A percentile compares a stretch with the other conserved stretches of the same genome.
Evolutionary conservation across 2,113 vertebrate species (phyloP).

Genomic region (Triplophysa tibetana): DNA sequence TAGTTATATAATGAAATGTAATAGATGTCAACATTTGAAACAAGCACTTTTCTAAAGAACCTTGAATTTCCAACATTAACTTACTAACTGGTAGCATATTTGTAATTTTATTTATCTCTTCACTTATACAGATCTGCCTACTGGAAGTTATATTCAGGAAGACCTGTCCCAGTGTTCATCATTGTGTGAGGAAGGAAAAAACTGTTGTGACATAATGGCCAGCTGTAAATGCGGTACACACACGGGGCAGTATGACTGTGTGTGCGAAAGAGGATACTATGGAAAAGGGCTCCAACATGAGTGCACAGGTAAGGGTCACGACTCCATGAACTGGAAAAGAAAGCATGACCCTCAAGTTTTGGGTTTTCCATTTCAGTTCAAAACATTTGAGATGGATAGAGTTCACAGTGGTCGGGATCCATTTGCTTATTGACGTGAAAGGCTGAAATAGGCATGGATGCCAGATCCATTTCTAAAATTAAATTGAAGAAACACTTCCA

Average conservation of each 20-base stretch:
- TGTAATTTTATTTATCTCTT: constrained; percentile 11
- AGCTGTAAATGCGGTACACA: constrained; percentile 96
- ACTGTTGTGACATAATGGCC: constrained; percentile 95
- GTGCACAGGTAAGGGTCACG: constrained; percentile 80
- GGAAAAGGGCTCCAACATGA: constrained; percentile 92
- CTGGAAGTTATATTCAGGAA: constrained; percentile 94
- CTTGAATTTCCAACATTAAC: too few species aligned
- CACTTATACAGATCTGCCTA: constrained; percentile 82
- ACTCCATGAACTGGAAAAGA: neutral
- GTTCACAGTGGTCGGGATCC: neutral
- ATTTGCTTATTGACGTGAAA: neutral
- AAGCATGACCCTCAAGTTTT: neutral
- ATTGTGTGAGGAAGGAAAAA: constrained; percentile 82
- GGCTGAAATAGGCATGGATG: neutral
- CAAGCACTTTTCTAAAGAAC: constrained; percentile 7
- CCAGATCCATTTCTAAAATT: neutral
- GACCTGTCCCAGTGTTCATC: constrained; percentile 84
- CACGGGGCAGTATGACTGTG: constrained; percentile 96
- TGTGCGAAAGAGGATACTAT: constrained; percentile 94
- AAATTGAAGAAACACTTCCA: constrained; percentile 22
- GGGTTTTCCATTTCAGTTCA: neutral
- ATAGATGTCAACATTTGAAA: neutral
- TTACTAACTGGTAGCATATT: too few species aligned
- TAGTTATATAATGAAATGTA: constrained; percentile 8
- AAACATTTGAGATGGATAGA: constrained; percentile 4